phyloP scores from a whole-genome alignment of 1,140 invertebrate species.

The Brachystomella parvula region DNA sequence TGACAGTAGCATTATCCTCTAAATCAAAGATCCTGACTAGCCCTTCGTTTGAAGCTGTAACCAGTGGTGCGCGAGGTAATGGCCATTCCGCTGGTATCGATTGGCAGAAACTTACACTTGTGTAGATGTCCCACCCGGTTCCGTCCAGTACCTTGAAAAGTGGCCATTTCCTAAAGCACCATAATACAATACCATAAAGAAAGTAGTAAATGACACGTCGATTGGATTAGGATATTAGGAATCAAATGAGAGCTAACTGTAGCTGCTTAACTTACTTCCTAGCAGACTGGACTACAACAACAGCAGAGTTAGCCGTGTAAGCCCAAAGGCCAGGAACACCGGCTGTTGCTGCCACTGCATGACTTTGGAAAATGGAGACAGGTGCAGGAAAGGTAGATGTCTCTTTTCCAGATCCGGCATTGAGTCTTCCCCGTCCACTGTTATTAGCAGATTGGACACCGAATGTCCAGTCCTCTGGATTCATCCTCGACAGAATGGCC shows the following conservation, averaged over 20 bases:
- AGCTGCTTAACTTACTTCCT: too few relatives aligned
- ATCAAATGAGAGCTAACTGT: neutral
- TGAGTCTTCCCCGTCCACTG: too few relatives aligned
- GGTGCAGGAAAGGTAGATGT: too few relatives aligned
- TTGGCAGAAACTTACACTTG: slow-evolving; percentile 5
- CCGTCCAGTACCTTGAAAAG: neutral
- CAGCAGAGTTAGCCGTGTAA: neutral
- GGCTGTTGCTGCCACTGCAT: too few relatives aligned
- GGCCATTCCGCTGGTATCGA: neutral
- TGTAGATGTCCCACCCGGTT: neutral
- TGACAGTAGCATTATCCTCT: neutral
- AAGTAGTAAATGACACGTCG: neutral
- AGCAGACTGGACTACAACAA: neutral
- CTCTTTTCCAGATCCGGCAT: too few relatives aligned
- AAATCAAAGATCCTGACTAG: neutral
- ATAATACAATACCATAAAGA: too few relatives aligned
- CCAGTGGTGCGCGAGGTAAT: neutral
- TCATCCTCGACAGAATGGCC: too few relatives aligned
- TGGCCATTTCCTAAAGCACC: slow-evolving; percentile 8
- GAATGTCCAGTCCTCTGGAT: too few relatives aligned
- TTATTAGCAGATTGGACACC: too few relatives aligned
- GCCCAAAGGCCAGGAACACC: neutral
- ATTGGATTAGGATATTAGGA: neutral
- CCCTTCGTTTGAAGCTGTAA: neutral
- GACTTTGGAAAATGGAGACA: too few relatives aligned